phyloP scores from a whole-genome alignment of 1,140 invertebrate genomes.

The Mactra quadrangularis region DNA sequence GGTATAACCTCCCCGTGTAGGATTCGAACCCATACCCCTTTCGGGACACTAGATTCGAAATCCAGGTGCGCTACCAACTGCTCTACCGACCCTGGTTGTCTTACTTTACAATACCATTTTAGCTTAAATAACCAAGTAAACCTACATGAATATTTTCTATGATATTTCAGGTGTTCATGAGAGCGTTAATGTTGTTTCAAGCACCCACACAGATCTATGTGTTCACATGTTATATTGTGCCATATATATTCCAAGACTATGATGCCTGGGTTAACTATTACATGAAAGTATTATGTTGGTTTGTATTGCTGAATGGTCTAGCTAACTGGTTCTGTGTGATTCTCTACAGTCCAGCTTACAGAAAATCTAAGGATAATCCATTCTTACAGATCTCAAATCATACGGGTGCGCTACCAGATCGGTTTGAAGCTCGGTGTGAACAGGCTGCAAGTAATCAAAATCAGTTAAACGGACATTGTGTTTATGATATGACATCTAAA shows the following conservation, averaged over 20 bases:
- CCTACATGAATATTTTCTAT: conserved; percentile 24
- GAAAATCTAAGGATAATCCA: conserved; percentile 64
- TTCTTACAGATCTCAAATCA: conserved; percentile 19
- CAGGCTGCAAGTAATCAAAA: conserved; percentile 59
- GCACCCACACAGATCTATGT: conserved; percentile 66
- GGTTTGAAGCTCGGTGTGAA: conserved; percentile 49
- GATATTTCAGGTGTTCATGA: conserved; percentile 48
- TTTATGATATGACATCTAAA: conserved; percentile 52
- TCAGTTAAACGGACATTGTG: conserved; percentile 49
- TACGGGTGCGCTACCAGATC: conserved; percentile 47
- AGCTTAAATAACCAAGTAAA: too few species aligned
- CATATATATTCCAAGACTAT: conserved; percentile 63
- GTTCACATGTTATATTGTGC: conserved; percentile 61
- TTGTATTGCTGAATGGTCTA: conserved; percentile 61
- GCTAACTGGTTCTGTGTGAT: conserved; percentile 72
- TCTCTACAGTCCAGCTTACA: conserved; percentile 55
- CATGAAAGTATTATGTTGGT: conserved; percentile 64
- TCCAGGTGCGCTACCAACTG: too few species aligned
- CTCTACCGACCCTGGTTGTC: too few species aligned
- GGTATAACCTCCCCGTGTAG: too few species aligned
- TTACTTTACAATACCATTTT: too few species aligned
- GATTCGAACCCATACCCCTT: too few species aligned
- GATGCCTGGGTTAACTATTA: conserved; percentile 65
- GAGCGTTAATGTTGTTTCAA: conserved; percentile 64
- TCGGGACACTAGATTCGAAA: too few species aligned